Percentiles rank a stretch among this genome's conserved stretches.
These are phyloP conservation scores for Fulica atra DNA, from an alignment of 2,113 vertebrate genomes.

Conservation along the genomic window DNA sequence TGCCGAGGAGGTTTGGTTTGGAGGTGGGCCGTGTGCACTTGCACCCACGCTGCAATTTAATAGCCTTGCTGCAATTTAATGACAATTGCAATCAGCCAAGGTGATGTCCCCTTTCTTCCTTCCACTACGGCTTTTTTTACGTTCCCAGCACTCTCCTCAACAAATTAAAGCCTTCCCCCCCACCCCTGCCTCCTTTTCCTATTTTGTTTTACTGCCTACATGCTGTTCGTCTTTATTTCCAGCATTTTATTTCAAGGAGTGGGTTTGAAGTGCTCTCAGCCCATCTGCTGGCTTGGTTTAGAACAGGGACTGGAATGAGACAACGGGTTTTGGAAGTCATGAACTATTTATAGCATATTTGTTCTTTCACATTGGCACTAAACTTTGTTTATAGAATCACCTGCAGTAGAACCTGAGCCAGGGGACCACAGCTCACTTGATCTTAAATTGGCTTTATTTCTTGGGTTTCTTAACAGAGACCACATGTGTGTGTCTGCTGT, in stretches of 20 bases:
- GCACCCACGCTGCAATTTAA: not conserved
- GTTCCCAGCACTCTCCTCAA: not conserved
- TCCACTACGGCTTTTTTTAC: not conserved
- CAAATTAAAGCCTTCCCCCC: slow-evolving; percentile 26
- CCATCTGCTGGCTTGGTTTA: slow-evolving; percentile 60
- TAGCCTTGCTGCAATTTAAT: not conserved
- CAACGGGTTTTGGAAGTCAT: slow-evolving; percentile 46
- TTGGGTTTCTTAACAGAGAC: slow-evolving; percentile 51
- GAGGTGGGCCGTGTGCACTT: not conserved
- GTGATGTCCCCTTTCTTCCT: slow-evolving; percentile 4
- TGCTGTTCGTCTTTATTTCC: slow-evolving; percentile 50
- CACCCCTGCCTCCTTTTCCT: not conserved
- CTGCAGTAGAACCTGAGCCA: slow-evolving; percentile 58
- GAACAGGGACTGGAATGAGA: slow-evolving; percentile 42
- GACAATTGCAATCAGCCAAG: not conserved
- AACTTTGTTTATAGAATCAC: slow-evolving; percentile 66
- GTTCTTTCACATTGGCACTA: slow-evolving; percentile 63
- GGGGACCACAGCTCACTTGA: slow-evolving; percentile 56
- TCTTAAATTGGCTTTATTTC: slow-evolving; percentile 65
- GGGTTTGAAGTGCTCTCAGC: slow-evolving; percentile 53
- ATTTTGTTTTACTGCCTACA: slow-evolving; percentile 42
- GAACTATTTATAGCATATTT: slow-evolving; percentile 67
- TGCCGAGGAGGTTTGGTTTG: not conserved
- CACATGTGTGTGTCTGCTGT: slow-evolving; percentile 32
- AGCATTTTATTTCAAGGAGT: slow-evolving; percentile 47